A percentile compares a stretch with the other conserved stretches of the same genome.
phyloP scores from a whole-genome alignment of 2,113 vertebrate genomes.

The Cryptotis parvus region DNA sequence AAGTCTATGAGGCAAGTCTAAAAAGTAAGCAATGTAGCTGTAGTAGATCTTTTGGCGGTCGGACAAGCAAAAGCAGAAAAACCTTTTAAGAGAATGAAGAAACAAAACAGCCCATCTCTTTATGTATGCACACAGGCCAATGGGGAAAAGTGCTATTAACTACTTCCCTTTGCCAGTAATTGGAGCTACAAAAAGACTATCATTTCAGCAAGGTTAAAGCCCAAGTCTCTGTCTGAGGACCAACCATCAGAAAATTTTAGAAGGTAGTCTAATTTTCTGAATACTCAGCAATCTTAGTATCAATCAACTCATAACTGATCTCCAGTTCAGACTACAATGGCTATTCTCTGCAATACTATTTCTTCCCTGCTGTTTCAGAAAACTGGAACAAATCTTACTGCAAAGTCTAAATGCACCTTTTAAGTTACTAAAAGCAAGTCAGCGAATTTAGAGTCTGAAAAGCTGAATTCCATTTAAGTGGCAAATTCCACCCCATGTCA shows the following conservation, averaged over 20 bases:
- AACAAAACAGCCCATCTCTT: slow-evolving; percentile 9
- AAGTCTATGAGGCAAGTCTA: not conserved
- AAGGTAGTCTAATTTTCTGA: slow-evolving; percentile 67
- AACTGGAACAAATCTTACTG: slow-evolving; percentile 47
- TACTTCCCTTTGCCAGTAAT: slow-evolving; percentile 61
- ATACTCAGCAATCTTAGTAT: slow-evolving; percentile 55
- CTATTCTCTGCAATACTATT: slow-evolving; percentile 28
- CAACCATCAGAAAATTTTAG: slow-evolving; percentile 38
- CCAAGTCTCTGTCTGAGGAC: slow-evolving; percentile 43
- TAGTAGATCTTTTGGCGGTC: not conserved
- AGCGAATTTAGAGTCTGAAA: slow-evolving; percentile 55
- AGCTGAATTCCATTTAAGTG: slow-evolving; percentile 64
- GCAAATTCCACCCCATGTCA: slow-evolving; percentile 64
- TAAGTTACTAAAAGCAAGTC: slow-evolving; percentile 53
- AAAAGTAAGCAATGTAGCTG: not conserved
- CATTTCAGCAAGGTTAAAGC: slow-evolving; percentile 54
- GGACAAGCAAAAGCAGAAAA: slow-evolving; percentile 3
- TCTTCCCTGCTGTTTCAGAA: slow-evolving; percentile 42
- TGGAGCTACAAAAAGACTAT: slow-evolving; percentile 71
- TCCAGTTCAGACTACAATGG: slow-evolving; percentile 47
- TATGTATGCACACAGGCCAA: not conserved
- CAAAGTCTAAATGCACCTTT: slow-evolving; percentile 58
- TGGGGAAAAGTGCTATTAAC: slow-evolving; percentile 59
- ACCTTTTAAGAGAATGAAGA: slow-evolving; percentile 52
- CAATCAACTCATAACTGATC: slow-evolving; percentile 64